A percentile compares a stretch with the other conserved stretches of the same genome.
Evolutionary conservation across 2,797 vertebrate genomes (phyloP).

Genomic region (Gymnothorax reevesii): DNA sequence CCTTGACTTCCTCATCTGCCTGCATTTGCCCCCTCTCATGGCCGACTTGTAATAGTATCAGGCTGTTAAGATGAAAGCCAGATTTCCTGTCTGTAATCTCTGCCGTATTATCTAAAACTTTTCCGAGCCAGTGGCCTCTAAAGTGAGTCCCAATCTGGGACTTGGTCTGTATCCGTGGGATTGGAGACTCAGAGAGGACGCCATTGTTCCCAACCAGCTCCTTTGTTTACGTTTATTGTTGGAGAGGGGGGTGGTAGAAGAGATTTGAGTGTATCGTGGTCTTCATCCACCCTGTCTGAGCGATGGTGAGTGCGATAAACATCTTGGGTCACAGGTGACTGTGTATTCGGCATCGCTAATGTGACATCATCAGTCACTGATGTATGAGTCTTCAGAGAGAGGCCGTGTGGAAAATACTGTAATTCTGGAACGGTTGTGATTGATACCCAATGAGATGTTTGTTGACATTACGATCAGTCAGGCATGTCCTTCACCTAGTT

Average conservation of each 20-base stretch:
- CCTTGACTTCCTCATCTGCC: conserved; percentile 55
- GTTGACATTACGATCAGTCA: conserved; percentile 69
- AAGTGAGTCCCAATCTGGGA: conserved; percentile 70
- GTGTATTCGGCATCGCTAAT: conserved; percentile 59
- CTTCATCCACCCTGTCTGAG: not conserved
- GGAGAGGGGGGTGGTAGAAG: not conserved
- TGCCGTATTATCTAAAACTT: conserved; percentile 65
- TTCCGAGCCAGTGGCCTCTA: conserved; percentile 64
- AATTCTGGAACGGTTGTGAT: conserved; percentile 67
- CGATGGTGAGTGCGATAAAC: not conserved
- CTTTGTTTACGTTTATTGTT: conserved; percentile 13
- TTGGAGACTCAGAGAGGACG: not conserved
- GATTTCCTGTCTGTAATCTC: conserved; percentile 64
- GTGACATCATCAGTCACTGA: conserved; percentile 65
- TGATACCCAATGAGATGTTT: conserved; percentile 60
- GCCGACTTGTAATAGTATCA: conserved; percentile 86
- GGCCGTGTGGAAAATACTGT: conserved; percentile 59
- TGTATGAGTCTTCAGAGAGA: conserved; percentile 52
- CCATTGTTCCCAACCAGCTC: not conserved
- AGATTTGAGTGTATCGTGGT: not conserved
- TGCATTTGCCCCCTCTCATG: conserved; percentile 72
- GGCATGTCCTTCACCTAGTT: conserved; percentile 57
- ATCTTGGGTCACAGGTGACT: conserved; percentile 48
- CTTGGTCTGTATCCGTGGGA: conserved; percentile 78
- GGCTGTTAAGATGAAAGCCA: conserved; percentile 78